Evolutionary conservation across 2,888 invertebrate genomes (phyloP).

Genomic region (Chaetogeoica ovagalla): DNA sequence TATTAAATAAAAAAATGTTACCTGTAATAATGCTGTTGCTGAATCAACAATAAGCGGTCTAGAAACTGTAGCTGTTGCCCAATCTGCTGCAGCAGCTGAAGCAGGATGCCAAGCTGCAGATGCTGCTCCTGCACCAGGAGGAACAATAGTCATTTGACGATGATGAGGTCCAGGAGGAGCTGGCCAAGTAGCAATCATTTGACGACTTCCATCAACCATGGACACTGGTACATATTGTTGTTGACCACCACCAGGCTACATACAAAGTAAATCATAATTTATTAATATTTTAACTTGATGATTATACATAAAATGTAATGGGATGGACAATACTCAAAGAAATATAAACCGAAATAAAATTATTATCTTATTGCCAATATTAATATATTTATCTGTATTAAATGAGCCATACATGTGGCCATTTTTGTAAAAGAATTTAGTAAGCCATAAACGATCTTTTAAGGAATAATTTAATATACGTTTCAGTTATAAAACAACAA

Average conservation of each 20-base stretch:
- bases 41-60: constrained; percentile 75
- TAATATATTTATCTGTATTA: too few relatives aligned
- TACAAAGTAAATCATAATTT: background rate
- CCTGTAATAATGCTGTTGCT: constrained; percentile 64
- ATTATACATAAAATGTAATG: too few relatives aligned
- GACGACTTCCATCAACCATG: constrained; percentile 82
- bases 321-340: too few relatives aligned
- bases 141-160: constrained; percentile 75
- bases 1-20: constrained; percentile 26
- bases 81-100: constrained; percentile 66
- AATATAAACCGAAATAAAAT: too few relatives aligned
- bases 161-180: constrained; percentile 60
- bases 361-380: too few relatives aligned
- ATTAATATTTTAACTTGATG: background rate
- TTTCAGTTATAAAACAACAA: too few relatives aligned
- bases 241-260: constrained; percentile 62
- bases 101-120: constrained; percentile 68
- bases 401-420: too few relatives aligned
- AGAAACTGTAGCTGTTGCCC: constrained; percentile 64
- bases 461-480: too few relatives aligned
- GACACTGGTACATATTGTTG: constrained; percentile 93
- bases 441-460: too few relatives aligned
- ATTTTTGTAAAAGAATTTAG: too few relatives aligned
- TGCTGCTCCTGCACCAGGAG: constrained; percentile 81
- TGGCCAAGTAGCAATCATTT: constrained; percentile 73